Percentiles rank a stretch among this genome's conserved stretches.
These are phyloP conservation scores for Plectropomus leopardus DNA, from an alignment of 2,113 vertebrate genomes.

Conservation along the genomic window DNA sequence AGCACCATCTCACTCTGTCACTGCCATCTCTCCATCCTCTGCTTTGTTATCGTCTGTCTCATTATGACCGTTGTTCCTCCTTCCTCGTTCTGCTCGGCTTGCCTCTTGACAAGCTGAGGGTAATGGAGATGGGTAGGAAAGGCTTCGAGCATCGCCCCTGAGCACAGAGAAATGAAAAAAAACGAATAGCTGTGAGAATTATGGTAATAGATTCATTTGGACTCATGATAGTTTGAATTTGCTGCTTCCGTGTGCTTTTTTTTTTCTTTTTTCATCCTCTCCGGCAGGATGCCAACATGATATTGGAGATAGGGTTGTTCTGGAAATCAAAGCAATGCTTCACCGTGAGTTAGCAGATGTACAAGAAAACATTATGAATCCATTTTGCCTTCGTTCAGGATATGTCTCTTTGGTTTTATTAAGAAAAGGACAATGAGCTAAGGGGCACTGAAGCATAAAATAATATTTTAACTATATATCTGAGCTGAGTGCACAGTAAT, in stretches of 20 bases:
- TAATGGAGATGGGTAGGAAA: slow-evolving; percentile 69
- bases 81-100: slow-evolving; percentile 55
- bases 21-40: slow-evolving; percentile 38
- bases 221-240: slow-evolving; percentile 61
- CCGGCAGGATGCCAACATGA: slow-evolving; percentile 41
- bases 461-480: slow-evolving; percentile 38
- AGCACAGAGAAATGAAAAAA: slow-evolving; percentile 41
- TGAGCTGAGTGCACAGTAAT: slow-evolving; percentile 37
- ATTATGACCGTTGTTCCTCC: slow-evolving; percentile 64
- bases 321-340: slow-evolving; percentile 50
- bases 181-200: slow-evolving; percentile 57
- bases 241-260: slow-evolving; percentile 28
- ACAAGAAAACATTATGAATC: slow-evolving; percentile 47
- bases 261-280: slow-evolving; percentile 14
- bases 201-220: slow-evolving; percentile 76
- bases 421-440: slow-evolving; percentile 21
- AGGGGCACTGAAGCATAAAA: slow-evolving; percentile 26
- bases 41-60: slow-evolving; percentile 59
- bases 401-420: slow-evolving; percentile 24
- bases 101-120: slow-evolving; percentile 57
- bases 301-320: slow-evolving; percentile 47
- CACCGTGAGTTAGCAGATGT: slow-evolving; percentile 38
- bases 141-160: slow-evolving; percentile 34
- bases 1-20: slow-evolving; percentile 41
- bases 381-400: slow-evolving; percentile 21